Evolutionary conservation across 1,140 invertebrate genomes (phyloP).

Genomic region (Papilio dardanus): DNA sequence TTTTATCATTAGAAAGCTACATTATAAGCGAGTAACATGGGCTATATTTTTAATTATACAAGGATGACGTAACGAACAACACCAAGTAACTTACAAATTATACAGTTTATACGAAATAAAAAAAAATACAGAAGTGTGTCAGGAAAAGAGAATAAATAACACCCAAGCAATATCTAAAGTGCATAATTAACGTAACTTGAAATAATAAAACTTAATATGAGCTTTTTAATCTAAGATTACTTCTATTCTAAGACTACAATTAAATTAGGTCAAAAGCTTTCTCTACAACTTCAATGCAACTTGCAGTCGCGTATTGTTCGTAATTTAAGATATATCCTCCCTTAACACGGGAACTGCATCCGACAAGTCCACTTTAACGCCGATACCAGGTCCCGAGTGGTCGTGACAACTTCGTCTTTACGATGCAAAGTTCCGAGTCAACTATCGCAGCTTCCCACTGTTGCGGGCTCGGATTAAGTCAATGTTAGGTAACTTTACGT

Average conservation of each 20-base stretch:
- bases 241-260: neutral
- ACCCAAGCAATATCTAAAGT: neutral
- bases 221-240: neutral
- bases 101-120: neutral
- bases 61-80: too few relatives aligned
- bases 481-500: conserved; percentile 19
- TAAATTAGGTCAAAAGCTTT: conserved; percentile 34
- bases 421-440: conserved; percentile 28
- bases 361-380: conserved; percentile 34
- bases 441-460: conserved; percentile 32
- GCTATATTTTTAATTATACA: too few relatives aligned
- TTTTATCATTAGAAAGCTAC: too few relatives aligned
- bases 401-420: conserved; percentile 38
- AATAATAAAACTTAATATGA: neutral
- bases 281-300: neutral
- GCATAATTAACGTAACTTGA: neutral
- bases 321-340: conserved; percentile 35
- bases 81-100: too few relatives aligned
- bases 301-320: conserved; percentile 21
- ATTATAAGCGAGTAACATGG: too few relatives aligned
- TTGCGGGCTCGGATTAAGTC: conserved; percentile 25
- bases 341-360: conserved; percentile 36
- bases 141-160: neutral
- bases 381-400: conserved; percentile 32
- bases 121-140: too few relatives aligned